These are phyloP conservation scores for Gorilla gorilla DNA, from an alignment of 2,113 vertebrate genomes.

Conservation along the genomic window DNA sequence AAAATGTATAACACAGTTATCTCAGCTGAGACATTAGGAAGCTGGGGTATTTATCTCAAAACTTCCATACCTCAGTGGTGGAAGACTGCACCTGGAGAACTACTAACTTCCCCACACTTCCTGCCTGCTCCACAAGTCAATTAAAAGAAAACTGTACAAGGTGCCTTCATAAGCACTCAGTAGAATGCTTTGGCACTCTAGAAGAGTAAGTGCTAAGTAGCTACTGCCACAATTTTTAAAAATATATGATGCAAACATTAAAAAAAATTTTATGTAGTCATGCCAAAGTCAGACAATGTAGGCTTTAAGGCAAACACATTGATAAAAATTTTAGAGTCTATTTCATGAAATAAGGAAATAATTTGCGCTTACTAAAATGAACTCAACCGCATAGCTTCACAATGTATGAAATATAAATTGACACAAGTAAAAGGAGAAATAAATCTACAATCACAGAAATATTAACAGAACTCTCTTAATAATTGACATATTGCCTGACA, in stretches of 20 bases:
- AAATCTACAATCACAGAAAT: neutral
- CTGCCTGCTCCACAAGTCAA: neutral
- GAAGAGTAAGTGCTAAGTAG: neutral
- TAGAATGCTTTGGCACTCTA: neutral
- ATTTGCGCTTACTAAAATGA: neutral
- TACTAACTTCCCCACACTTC: neutral
- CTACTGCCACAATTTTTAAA: neutral
- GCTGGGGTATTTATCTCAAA: neutral
- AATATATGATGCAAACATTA: neutral
- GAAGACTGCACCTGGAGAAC: neutral
- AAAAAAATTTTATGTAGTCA: neutral
- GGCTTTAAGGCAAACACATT: neutral
- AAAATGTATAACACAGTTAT: neutral
- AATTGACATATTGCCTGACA: neutral
- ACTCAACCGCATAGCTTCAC: neutral
- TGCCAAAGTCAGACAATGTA: neutral
- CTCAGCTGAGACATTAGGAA: neutral
- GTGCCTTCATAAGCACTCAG: neutral
- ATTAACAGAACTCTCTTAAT: neutral
- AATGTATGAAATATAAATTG: neutral
- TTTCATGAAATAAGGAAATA: neutral
- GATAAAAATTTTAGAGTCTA: neutral
- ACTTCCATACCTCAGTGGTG: neutral
- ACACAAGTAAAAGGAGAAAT: neutral
- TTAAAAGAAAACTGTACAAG: neutral